These are phyloP conservation scores for Zootermopsis nevadensis DNA, from an alignment of 2,888 invertebrate species.

Conservation along the genomic window DNA sequence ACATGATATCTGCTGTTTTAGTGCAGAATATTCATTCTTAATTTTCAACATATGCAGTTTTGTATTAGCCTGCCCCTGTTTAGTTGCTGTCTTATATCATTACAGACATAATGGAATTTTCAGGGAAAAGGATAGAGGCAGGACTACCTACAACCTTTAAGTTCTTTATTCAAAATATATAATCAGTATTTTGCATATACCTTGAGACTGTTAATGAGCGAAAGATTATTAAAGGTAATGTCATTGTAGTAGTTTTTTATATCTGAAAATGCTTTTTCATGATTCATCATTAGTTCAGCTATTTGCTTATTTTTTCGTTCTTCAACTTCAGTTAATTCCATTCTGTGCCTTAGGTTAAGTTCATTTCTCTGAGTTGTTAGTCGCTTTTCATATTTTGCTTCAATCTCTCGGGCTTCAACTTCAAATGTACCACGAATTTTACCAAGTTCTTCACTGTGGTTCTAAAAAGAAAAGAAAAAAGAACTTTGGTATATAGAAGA, in stretches of 20 bases:
- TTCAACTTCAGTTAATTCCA: constrained; percentile 90
- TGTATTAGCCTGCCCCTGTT: no score
- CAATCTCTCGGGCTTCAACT: constrained; percentile 74
- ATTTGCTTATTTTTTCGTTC: constrained; percentile 92
- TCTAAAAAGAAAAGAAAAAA: constrained; percentile 18
- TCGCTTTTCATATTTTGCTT: constrained; percentile 79
- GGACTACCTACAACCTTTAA: no score
- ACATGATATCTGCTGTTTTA: no score
- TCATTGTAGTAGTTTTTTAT: constrained; percentile 96
- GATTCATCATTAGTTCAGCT: constrained; percentile 79
- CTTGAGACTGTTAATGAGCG: constrained; percentile 90
- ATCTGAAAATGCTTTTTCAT: constrained; percentile 87
- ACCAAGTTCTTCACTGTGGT: constrained; percentile 67
- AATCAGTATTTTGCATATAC: constrained; percentile 59
- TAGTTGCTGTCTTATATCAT: no score
- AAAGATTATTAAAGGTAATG: constrained; percentile 92
- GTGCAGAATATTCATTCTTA: no score
- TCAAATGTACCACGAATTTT: constrained; percentile 74
- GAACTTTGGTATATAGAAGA: no score
- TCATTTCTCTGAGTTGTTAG: constrained; percentile 78
- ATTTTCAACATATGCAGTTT: no score
- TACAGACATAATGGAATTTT: no score
- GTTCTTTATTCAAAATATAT: no score
- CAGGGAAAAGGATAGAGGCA: no score
- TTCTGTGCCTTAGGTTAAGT: constrained; percentile 77